phyloP scores from a whole-genome alignment of 2,888 invertebrate species.

The Orthosia gracilis region DNA sequence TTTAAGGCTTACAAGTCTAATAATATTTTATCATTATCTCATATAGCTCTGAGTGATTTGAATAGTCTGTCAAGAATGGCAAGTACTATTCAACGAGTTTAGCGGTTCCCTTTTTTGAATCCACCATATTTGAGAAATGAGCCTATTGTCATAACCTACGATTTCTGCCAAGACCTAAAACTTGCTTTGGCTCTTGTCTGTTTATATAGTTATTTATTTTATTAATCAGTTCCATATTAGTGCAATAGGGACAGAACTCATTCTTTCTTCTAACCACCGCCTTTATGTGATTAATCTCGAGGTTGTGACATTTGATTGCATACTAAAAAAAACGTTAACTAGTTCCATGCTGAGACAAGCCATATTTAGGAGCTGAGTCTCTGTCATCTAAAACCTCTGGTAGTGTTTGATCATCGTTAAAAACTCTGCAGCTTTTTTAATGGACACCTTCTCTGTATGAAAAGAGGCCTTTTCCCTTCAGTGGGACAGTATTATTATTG shows the following conservation, averaged over 20 bases:
- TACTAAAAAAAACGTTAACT: no score
- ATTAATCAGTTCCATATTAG: background rate
- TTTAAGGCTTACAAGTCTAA: slow-evolving; percentile 7
- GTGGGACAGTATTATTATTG: background rate
- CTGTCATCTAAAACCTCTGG: background rate
- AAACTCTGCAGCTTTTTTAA: background rate
- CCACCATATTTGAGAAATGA: background rate
- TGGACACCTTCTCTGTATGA: no score
- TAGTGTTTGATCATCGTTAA: background rate
- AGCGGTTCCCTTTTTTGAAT: background rate
- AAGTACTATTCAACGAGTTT: background rate
- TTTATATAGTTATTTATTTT: background rate
- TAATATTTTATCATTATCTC: slow-evolving; percentile 27
- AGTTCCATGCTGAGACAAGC: background rate
- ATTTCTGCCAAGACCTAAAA: background rate
- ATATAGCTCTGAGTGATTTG: slow-evolving; percentile 8
- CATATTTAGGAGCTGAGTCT: background rate
- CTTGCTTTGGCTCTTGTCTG: background rate
- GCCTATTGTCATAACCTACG: background rate
- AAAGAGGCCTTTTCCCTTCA: no score
- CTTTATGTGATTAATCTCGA: background rate
- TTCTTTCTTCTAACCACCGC: no score
- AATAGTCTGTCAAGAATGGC: slow-evolving; percentile 9
- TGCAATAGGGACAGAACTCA: background rate
- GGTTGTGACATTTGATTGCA: background rate